Conservation (phyloP, 2,888 invertebrate species). For the Spodoptera exigua region DNA sequence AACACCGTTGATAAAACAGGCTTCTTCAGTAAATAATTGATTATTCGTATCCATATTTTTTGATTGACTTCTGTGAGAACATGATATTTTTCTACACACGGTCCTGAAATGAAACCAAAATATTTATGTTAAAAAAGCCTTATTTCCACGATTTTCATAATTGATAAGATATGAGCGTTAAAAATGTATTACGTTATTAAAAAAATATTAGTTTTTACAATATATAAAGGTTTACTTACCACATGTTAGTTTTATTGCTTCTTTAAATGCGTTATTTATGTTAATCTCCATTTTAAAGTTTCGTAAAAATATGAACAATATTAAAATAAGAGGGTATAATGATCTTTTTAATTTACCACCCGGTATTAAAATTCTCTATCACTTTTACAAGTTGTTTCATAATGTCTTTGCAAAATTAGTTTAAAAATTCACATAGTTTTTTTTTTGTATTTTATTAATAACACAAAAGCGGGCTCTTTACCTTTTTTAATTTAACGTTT, state of each 20-base stretch:
- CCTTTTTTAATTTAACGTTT: too few species aligned
- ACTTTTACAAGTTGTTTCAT: too few species aligned
- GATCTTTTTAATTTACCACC: too few species aligned
- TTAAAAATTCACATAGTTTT: too few species aligned
- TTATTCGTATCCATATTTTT: constrained; percentile 17
- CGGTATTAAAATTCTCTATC: too few species aligned
- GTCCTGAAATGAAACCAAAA: constrained; percentile 57
- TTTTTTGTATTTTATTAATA: too few species aligned
- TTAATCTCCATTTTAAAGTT: constrained; percentile 72
- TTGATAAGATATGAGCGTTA: too few species aligned
- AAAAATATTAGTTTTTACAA: not conserved
- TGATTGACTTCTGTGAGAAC: constrained; percentile 35
- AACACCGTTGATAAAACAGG: constrained; percentile 69
- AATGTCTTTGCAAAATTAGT: too few species aligned
- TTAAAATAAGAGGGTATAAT: not conserved
- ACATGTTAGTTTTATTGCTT: constrained; percentile 65
- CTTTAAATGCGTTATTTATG: constrained; percentile 70
- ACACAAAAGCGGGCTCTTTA: too few species aligned
- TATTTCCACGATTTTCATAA: not conserved
- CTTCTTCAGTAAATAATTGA: constrained; percentile 52
- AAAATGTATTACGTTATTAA: too few species aligned
- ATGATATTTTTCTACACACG: constrained; percentile 45
- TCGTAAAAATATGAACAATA: not conserved
- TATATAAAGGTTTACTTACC: constrained; percentile 61
- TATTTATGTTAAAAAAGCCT: not conserved